phyloP scores from a whole-genome alignment of 1,140 invertebrate species.

The Bombus cullumanus region DNA sequence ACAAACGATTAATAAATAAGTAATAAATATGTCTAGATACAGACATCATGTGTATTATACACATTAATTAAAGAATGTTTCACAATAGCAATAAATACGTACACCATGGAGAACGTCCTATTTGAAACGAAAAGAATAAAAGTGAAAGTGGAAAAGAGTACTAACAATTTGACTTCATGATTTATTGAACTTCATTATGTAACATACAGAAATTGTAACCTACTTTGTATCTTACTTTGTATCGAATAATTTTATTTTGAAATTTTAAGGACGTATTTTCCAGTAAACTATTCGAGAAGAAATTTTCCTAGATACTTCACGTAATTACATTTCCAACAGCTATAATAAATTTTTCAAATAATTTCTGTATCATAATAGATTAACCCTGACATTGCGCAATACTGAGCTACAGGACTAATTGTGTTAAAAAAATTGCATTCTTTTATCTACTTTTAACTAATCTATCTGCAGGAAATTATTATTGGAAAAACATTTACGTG shows the following conservation, averaged over 20 bases:
- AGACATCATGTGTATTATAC: neutral
- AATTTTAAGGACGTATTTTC: neutral
- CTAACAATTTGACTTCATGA: accelerated
- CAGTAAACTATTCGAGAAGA: too few relatives aligned
- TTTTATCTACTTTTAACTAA: neutral
- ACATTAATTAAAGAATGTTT: neutral
- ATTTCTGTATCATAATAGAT: too few relatives aligned
- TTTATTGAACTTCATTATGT: neutral
- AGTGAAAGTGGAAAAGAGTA: neutral
- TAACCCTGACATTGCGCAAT: too few relatives aligned
- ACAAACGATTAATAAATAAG: too few relatives aligned
- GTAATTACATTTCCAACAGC: too few relatives aligned
- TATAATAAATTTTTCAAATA: too few relatives aligned
- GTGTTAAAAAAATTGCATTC: neutral
- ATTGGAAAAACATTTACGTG: too few relatives aligned
- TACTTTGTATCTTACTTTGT: too few relatives aligned
- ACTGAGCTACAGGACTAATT: neutral
- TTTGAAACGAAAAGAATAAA: neutral
- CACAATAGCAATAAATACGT: neutral
- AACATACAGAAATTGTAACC: too few relatives aligned
- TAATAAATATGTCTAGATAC: too few relatives aligned
- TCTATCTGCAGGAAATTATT: neutral
- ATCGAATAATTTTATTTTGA: too few relatives aligned
- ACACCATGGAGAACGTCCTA: neutral
- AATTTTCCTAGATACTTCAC: too few relatives aligned